Evolutionary conservation across 2,888 invertebrate species (phyloP).

Genomic region (Chirona hameri): DNA sequence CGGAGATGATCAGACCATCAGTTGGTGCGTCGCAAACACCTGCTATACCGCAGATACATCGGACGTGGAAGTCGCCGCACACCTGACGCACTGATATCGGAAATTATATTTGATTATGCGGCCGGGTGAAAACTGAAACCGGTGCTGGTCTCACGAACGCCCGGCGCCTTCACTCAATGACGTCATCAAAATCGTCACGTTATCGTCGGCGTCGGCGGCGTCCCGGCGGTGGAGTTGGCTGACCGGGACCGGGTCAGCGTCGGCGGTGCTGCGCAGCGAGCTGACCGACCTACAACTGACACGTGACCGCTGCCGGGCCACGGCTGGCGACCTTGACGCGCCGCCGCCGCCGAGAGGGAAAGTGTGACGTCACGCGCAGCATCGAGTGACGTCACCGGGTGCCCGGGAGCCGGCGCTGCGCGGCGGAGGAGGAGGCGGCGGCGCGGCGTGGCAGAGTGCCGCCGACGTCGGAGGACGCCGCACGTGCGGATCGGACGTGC

Average conservation of each 20-base stretch:
- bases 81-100: too few relatives aligned
- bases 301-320: not conserved
- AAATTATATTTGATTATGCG: too few relatives aligned
- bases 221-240: not conserved
- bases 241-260: not conserved
- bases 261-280: not conserved
- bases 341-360: not conserved
- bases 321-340: not conserved
- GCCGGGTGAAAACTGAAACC: not conserved
- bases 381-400: not conserved
- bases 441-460: not conserved
- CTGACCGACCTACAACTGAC: not conserved
- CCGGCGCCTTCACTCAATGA: not conserved
- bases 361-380: not conserved
- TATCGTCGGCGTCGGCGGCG: not conserved
- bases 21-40: too few relatives aligned
- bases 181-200: not conserved
- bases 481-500: not conserved
- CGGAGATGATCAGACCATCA: too few relatives aligned
- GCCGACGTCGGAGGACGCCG: not conserved
- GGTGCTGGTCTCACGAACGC: not conserved
- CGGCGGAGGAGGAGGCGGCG: not conserved
- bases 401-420: not conserved
- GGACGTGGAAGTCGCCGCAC: too few relatives aligned
- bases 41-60: too few relatives aligned